phyloP scores from a whole-genome alignment of 2,797 vertebrate species.

The Capromys pilorides region DNA sequence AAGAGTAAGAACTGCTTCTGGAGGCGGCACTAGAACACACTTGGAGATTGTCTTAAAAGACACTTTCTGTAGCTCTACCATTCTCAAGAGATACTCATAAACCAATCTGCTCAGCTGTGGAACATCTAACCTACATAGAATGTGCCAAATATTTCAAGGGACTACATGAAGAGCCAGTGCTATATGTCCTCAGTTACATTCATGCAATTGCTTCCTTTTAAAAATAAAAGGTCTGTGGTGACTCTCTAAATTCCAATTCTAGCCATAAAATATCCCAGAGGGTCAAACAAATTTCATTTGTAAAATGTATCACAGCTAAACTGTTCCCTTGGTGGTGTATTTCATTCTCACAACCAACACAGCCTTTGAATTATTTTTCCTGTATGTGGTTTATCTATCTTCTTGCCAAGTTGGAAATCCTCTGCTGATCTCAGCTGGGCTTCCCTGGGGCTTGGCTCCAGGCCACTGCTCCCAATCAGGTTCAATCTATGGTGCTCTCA shows the following conservation, averaged over 20 bases:
- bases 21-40: background rate
- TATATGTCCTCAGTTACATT: background rate
- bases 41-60: background rate
- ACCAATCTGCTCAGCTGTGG: background rate
- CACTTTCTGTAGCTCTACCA: background rate
- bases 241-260: constrained; percentile 7
- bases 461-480: background rate
- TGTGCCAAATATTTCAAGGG: background rate
- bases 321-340: background rate
- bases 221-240: background rate
- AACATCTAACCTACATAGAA: background rate
- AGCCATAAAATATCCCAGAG: background rate
- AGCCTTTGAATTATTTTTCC: constrained; percentile 33
- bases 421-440: background rate
- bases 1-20: background rate
- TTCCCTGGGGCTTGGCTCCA: background rate
- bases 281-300: constrained; percentile 38
- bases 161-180: background rate
- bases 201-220: background rate
- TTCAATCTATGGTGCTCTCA: background rate
- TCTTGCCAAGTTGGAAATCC: background rate
- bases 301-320: constrained; percentile 39
- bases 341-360: background rate
- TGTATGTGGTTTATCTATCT: background rate
- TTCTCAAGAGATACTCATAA: background rate